A percentile compares a stretch with the other conserved stretches of the same genome.
phyloP scores from a whole-genome alignment of 2,888 invertebrate species.

The Epistrophe grossulariae region DNA sequence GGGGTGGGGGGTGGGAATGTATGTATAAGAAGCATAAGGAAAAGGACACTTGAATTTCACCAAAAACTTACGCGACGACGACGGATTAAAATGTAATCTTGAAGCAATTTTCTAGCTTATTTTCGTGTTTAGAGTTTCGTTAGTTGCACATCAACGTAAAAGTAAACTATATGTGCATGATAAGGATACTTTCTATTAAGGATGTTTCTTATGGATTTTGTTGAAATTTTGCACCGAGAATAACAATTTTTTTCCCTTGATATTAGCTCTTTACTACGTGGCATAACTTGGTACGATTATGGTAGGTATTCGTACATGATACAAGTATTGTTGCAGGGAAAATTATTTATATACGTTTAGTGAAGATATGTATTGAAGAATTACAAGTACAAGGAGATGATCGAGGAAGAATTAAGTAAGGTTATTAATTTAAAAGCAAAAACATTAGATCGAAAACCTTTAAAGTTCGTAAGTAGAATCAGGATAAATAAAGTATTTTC shows the following conservation, averaged over 20 bases:
- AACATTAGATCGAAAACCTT: too few species aligned
- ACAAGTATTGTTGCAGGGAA: neutral
- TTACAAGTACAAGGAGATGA: too few species aligned
- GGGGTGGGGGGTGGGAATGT: neutral
- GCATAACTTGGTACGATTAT: neutral
- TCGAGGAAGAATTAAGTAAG: too few species aligned
- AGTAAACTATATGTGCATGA: neutral
- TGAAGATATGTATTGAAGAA: too few species aligned
- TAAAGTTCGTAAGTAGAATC: too few species aligned
- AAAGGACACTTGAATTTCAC: conserved; percentile 20
- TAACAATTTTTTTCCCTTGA: neutral
- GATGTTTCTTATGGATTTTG: conserved; percentile 4
- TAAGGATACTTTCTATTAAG: conserved; percentile 14
- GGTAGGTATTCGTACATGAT: too few species aligned
- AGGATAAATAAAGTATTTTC: too few species aligned
- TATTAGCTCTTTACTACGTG: neutral
- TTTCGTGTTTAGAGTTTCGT: conserved; percentile 16
- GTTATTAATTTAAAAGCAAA: too few species aligned
- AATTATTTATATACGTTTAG: too few species aligned
- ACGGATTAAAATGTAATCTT: conserved; percentile 51
- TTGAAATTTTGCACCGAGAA: neutral
- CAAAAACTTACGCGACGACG: conserved; percentile 43
- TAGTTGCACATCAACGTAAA: neutral
- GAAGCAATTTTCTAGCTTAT: conserved; percentile 21
- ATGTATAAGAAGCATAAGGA: neutral